These are phyloP conservation scores for Nycticorax nycticorax DNA, from an alignment of 2,113 vertebrate genomes.

Conservation along the genomic window DNA sequence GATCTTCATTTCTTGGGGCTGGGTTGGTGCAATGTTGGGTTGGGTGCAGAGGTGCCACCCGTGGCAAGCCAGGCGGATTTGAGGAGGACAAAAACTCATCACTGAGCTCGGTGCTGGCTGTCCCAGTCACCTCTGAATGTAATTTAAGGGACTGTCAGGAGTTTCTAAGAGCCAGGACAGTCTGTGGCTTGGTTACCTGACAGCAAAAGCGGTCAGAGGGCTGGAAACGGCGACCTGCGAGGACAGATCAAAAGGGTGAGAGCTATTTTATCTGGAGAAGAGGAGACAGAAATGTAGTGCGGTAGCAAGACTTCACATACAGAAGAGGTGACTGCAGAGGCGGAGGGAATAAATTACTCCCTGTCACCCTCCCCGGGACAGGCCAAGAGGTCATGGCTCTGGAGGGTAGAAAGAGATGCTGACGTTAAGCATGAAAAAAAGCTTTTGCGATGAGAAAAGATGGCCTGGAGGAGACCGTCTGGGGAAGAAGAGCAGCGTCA, in stretches of 20 bases:
- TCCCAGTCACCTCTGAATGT: not conserved
- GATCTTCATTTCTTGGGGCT: not conserved
- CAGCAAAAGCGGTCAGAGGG: not conserved
- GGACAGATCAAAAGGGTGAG: not conserved
- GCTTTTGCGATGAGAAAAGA: not conserved
- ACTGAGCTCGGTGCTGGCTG: not conserved
- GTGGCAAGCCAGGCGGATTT: accelerated
- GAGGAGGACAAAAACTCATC: not conserved
- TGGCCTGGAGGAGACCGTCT: not conserved
- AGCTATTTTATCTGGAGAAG: not conserved
- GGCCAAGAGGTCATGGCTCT: not conserved
- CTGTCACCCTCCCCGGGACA: accelerated
- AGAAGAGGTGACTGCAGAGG: not conserved
- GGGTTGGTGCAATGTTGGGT: accelerated
- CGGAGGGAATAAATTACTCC: not conserved
- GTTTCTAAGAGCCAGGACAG: not conserved
- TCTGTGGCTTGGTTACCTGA: not conserved
- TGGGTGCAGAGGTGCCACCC: not conserved
- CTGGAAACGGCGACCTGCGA: not conserved
- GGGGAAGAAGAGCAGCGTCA: not conserved
- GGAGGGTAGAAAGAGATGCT: not conserved
- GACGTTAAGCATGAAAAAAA: not conserved
- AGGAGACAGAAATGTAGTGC: not conserved
- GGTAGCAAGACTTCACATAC: not conserved
- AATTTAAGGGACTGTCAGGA: not conserved